These are phyloP conservation scores for Falco berigora DNA, from an alignment of 2,797 vertebrate species.

Conservation along the genomic window DNA sequence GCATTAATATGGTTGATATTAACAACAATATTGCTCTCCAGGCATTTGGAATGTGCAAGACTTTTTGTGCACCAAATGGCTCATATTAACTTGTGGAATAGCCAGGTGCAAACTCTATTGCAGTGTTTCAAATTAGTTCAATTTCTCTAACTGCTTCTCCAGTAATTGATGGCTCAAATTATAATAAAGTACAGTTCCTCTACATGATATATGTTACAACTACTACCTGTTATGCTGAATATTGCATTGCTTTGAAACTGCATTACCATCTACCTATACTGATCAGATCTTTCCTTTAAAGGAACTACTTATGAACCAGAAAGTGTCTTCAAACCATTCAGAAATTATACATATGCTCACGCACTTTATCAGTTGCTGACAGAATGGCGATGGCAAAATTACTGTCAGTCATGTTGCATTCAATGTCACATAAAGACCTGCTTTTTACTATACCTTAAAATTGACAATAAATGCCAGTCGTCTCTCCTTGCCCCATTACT, in stretches of 20 bases:
- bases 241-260: slow-evolving; percentile 53
- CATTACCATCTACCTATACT: neutral
- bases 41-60: neutral
- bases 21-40: slow-evolving; percentile 47
- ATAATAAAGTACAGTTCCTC: slow-evolving; percentile 44
- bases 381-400: slow-evolving; percentile 56
- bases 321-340: slow-evolving; percentile 57
- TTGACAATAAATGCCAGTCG: slow-evolving; percentile 54
- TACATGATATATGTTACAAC: slow-evolving; percentile 47
- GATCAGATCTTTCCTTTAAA: slow-evolving; percentile 16
- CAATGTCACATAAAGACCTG: slow-evolving; percentile 58
- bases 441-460: slow-evolving; percentile 57
- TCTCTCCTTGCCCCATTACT: slow-evolving; percentile 37
- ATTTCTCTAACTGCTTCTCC: slow-evolving; percentile 31
- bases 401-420: slow-evolving; percentile 55
- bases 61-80: slow-evolving; percentile 51
- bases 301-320: slow-evolving; percentile 51
- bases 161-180: slow-evolving; percentile 50
- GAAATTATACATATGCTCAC: slow-evolving; percentile 62
- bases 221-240: slow-evolving; percentile 50
- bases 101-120: slow-evolving; percentile 55
- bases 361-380: slow-evolving; percentile 54
- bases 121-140: slow-evolving; percentile 57
- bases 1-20: slow-evolving; percentile 32
- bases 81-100: slow-evolving; percentile 47